Evolutionary conservation across 2,888 invertebrate genomes (phyloP).

Genomic region (Aphodius sticticus): DNA sequence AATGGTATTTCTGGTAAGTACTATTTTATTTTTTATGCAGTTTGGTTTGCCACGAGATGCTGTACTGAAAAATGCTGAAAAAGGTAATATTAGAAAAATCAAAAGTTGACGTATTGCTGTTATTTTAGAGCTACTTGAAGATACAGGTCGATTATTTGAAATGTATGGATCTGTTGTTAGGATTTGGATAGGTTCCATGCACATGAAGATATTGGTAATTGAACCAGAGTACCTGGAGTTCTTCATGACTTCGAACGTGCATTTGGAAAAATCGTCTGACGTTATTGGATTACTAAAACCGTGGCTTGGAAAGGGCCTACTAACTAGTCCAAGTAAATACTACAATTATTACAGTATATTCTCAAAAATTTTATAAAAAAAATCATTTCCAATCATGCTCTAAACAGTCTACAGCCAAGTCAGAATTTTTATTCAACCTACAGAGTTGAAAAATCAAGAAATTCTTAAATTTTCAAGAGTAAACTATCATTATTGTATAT

Average conservation of each 20-base stretch:
- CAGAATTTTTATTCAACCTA: too few relatives aligned
- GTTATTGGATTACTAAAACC: conserved; percentile 12
- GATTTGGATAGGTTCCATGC: conserved; percentile 27
- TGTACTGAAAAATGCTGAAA: background rate
- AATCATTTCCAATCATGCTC: too few relatives aligned
- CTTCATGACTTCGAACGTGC: conserved; percentile 26
- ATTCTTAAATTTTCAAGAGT: too few relatives aligned
- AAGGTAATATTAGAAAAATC: background rate
- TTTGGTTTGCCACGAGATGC: conserved; percentile 8
- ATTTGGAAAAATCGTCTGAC: conserved; percentile 25
- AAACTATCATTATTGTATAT: too few relatives aligned
- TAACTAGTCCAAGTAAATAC: conserved; percentile 11
- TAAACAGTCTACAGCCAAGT: too few relatives aligned
- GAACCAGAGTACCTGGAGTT: conserved; percentile 20
- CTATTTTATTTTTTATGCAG: background rate
- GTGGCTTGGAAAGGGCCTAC: conserved; percentile 14
- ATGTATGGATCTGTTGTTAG: conserved; percentile 26
- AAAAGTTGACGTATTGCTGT: conserved; percentile 27
- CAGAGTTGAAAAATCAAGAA: too few relatives aligned
- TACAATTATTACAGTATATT: too few relatives aligned
- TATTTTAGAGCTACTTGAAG: conserved; percentile 35
- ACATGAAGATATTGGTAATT: conserved; percentile 16
- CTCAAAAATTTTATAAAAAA: too few relatives aligned
- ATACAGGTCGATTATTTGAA: conserved; percentile 31
- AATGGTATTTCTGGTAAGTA: conserved; percentile 31